phyloP scores from a whole-genome alignment of 2,888 invertebrate species.

The Gastrophysa polygoni region DNA sequence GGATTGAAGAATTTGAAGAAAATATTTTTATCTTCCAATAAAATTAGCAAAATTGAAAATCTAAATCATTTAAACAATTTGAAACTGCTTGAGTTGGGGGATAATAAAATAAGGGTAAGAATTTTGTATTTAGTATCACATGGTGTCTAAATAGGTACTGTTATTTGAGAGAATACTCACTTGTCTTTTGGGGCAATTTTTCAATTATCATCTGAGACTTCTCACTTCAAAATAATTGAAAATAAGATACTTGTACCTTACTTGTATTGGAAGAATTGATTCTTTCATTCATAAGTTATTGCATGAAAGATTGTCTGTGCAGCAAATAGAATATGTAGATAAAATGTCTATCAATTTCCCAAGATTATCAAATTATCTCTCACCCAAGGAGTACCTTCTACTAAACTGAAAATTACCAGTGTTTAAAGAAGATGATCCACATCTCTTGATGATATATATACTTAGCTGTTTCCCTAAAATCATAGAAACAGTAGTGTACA shows the following conservation, averaged over 20 bases:
- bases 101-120: slow-evolving; percentile 85
- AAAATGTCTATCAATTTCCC: not conserved
- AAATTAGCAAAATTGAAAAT: slow-evolving; percentile 86
- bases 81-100: slow-evolving; percentile 89
- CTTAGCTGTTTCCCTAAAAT: no score
- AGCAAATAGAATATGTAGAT: slow-evolving; percentile 1
- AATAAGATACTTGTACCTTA: no score
- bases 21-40: slow-evolving; percentile 89
- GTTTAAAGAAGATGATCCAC: not conserved
- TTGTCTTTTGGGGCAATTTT: no score
- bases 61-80: slow-evolving; percentile 79
- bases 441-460: no score
- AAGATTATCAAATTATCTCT: not conserved
- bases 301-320: not conserved
- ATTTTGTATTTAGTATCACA: not conserved
- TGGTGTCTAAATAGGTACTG: no score
- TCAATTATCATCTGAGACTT: no score
- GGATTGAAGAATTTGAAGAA: slow-evolving; percentile 78
- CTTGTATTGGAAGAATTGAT: no score
- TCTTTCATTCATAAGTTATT: no score
- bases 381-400: not conserved
- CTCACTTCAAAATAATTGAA: no score
- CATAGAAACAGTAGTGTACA: no score
- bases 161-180: no score
- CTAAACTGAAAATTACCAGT: slow-evolving; percentile 1